These are phyloP conservation scores for Drosophila recens DNA, from an alignment of 2,888 invertebrate genomes.

Conservation along the genomic window DNA sequence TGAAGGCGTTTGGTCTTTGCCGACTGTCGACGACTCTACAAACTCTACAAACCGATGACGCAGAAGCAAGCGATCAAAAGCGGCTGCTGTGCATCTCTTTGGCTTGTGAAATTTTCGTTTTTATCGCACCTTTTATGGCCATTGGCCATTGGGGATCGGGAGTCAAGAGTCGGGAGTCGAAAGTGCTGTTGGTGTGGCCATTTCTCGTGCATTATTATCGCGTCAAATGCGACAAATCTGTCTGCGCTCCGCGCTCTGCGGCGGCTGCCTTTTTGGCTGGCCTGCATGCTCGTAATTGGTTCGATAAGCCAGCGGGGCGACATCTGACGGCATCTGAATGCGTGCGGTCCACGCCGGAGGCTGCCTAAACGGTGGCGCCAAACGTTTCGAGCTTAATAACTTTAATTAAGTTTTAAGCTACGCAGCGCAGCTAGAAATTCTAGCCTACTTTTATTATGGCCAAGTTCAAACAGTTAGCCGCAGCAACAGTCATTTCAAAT, in stretches of 20 bases:
- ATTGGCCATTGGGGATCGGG: slow-evolving; percentile 36
- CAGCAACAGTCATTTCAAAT: slow-evolving; percentile 1
- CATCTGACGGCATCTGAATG: slow-evolving; percentile 42
- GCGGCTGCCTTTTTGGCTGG: slow-evolving; percentile 73
- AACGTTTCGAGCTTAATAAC: slow-evolving; percentile 68
- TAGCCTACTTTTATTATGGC: slow-evolving; percentile 2
- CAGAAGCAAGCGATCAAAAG: slow-evolving; percentile 26
- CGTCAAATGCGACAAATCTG: slow-evolving; percentile 79
- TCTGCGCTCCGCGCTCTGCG: slow-evolving; percentile 47
- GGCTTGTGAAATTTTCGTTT: slow-evolving; percentile 78
- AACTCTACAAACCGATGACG: slow-evolving; percentile 51
- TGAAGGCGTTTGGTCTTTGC: slow-evolving; percentile 80
- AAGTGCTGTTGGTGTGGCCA: slow-evolving; percentile 57
- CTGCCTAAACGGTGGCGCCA: slow-evolving; percentile 74
- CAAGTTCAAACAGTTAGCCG: slow-evolving; percentile 36
- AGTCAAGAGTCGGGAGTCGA: background rate
- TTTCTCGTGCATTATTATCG: slow-evolving; percentile 72
- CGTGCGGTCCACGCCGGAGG: slow-evolving; percentile 60
- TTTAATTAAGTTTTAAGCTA: slow-evolving; percentile 73
- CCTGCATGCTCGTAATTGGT: slow-evolving; percentile 67
- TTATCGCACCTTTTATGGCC: slow-evolving; percentile 81
- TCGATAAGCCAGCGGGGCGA: slow-evolving; percentile 65
- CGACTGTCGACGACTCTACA: slow-evolving; percentile 45
- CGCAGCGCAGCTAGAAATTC: slow-evolving; percentile 24
- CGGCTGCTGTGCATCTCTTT: slow-evolving; percentile 45